These are phyloP conservation scores for Xylophagus ater DNA, from an alignment of 2,888 invertebrate species.

Conservation along the genomic window DNA sequence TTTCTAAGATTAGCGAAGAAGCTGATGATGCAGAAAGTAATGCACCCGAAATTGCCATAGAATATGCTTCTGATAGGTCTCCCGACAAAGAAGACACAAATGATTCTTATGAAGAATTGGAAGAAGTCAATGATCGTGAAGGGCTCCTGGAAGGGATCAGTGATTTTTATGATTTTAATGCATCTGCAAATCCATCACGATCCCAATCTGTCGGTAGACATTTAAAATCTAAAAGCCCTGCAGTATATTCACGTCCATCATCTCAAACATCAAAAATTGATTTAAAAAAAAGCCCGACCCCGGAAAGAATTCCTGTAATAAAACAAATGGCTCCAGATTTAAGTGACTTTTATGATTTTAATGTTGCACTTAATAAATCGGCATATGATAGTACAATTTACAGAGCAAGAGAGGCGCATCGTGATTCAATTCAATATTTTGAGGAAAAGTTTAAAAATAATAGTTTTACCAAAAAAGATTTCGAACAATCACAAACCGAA, in stretches of 20 bases:
- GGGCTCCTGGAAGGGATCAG: constrained; percentile 31
- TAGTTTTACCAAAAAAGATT: no score
- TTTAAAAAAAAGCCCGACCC: no score
- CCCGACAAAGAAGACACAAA: no score
- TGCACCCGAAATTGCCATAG: no score
- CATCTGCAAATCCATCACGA: constrained; percentile 29
- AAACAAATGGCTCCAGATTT: constrained; percentile 10
- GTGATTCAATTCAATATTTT: constrained; percentile 16
- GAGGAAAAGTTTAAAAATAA: no score
- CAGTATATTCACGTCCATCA: no score
- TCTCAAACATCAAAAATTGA: constrained; percentile 17
- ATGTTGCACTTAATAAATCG: constrained; percentile 27
- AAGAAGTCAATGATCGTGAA: background rate
- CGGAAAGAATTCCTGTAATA: no score
- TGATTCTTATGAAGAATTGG: background rate
- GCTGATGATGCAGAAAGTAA: background rate
- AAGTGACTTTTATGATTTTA: constrained; percentile 24
- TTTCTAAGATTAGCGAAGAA: no score
- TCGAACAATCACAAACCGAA: no score
- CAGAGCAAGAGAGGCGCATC: constrained; percentile 8
- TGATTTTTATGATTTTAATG: constrained; percentile 36
- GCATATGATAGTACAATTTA: constrained; percentile 12
- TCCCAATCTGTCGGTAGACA: constrained; percentile 19
- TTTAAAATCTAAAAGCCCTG: constrained; percentile 8
- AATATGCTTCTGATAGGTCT: background rate